phyloP scores from a whole-genome alignment of 1,140 invertebrate genomes.

The Papilio aristodemus region DNA sequence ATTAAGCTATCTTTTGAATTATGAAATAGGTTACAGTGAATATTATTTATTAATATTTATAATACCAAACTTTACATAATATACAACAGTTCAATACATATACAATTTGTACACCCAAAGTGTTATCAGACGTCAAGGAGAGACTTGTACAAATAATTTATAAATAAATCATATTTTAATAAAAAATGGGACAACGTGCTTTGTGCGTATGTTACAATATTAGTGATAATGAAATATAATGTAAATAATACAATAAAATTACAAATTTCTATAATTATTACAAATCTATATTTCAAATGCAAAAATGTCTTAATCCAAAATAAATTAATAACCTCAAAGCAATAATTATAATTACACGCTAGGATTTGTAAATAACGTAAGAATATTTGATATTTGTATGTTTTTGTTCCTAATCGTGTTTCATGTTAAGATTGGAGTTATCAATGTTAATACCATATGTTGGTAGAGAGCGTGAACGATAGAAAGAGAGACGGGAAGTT shows the following conservation, averaged over 20 bases:
- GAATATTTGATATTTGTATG: conserved; percentile 74
- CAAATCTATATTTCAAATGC: conserved; percentile 68
- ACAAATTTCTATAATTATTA: conserved; percentile 56
- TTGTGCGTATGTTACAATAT: conserved; percentile 37
- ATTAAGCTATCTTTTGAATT: conserved; percentile 6
- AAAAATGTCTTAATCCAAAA: conserved; percentile 64
- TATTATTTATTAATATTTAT: conserved; percentile 16
- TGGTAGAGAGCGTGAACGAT: conserved; percentile 39
- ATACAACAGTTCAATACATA: conserved; percentile 50
- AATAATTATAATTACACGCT: conserved; percentile 52
- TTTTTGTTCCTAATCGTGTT: conserved; percentile 74
- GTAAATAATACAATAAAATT: conserved; percentile 60
- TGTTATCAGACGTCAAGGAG: background rate
- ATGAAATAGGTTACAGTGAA: conserved; percentile 32
- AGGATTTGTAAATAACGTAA: conserved; percentile 66
- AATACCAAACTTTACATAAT: conserved; percentile 57
- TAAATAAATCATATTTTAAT: conserved; percentile 24
- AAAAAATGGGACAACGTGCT: conserved; percentile 38
- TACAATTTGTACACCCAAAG: conserved; percentile 35
- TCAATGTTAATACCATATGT: conserved; percentile 43
- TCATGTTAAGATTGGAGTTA: conserved; percentile 56
- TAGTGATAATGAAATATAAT: conserved; percentile 36
- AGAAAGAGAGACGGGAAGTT: conserved; percentile 41
- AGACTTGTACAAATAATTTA: conserved; percentile 27
- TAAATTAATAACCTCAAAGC: conserved; percentile 66